A percentile compares a stretch with the other conserved stretches of the same genome.
These are phyloP conservation scores for Stenopsyche tienmushanensis DNA, from an alignment of 1,140 invertebrate species.

Conservation along the genomic window DNA sequence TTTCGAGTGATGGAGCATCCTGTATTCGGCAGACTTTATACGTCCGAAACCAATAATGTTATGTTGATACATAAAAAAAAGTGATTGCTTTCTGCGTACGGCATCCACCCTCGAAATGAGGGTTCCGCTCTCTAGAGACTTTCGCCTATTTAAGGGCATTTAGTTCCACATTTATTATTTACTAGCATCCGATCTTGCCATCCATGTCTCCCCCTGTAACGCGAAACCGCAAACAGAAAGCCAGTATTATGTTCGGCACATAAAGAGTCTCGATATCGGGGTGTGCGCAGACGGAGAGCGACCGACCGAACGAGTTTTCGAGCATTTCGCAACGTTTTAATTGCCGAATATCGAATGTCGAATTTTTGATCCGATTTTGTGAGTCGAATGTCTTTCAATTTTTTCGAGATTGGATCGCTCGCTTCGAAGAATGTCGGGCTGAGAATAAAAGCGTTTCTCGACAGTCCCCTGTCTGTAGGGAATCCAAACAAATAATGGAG, in stretches of 20 bases:
- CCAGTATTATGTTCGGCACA: not conserved
- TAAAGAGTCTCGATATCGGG: no score
- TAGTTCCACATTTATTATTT: constrained; percentile 32
- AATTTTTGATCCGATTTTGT: not conserved
- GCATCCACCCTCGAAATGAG: not conserved
- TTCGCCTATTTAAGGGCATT: constrained; percentile 31
- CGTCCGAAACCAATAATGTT: no score
- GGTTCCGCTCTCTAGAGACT: constrained; percentile 12
- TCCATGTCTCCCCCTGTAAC: constrained; percentile 2
- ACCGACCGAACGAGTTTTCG: no score
- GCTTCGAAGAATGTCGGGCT: not conserved
- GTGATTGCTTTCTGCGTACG: not conserved
- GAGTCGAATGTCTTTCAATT: not conserved
- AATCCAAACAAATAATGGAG: constrained; percentile 28
- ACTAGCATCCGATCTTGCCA: constrained; percentile 23
- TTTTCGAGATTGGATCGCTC: not conserved
- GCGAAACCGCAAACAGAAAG: constrained; percentile 28
- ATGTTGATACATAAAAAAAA: constrained; percentile 9
- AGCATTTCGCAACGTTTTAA: not conserved
- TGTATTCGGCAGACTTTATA: no score
- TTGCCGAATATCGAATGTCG: not conserved
- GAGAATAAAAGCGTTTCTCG: not conserved
- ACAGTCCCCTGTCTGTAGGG: not conserved
- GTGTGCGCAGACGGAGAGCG: no score
- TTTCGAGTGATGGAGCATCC: no score